Base-by-base conservation (phyloP, 2,888 invertebrate genomes). In the Dolichopus griseipennis region DNA sequence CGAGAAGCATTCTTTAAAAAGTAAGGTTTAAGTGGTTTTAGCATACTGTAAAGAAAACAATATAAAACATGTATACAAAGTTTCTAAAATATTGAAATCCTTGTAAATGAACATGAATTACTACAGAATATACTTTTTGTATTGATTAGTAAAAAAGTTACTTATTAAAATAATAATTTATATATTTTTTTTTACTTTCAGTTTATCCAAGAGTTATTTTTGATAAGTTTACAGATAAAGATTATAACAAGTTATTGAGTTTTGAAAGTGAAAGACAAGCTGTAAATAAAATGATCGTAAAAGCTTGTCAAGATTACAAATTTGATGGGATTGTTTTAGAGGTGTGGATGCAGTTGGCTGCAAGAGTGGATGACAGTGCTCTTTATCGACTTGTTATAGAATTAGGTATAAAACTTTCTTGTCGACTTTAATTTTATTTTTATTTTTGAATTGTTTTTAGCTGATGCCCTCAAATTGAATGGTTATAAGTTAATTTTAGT, bases 241-340 rank as follows among this genome's bases (percentile, higher is more conserved):
- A 94, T 75, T 89, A 91, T 68, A 85, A 88, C 69, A 83, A 85
- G 5, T 83, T 97, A 70, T 86, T 95, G 68, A 85, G 85, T 66
- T 87, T 88, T 69, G 84, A 88, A 63, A 83, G 87, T 0, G 89
- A 88, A 75, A 87, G 88, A 72, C 84, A 85, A 67, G 86, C 88
- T 66, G 84, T 95, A 18, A 86, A 88, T 22, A 84, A 88, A 61
- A 83, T 87, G 65, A 84, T 97, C 0, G 84, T 88, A 61, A 86
- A 89, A 70, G 84, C 86, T 18, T 88, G 89, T 71, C 85, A 91
- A 83, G 86, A 88, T 69, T 87, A 92, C 82, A 86, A 88, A 72
- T 95, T 97, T 81, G 89, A 93, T 81, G 98, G 98, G 1, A 86
- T 92, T 61, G 94, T 96, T 0, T 78, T 98, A 5, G 97, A 98